Evolutionary conservation across 2,888 invertebrate genomes (phyloP).

Genomic region (Caenorhabditis becei): DNA sequence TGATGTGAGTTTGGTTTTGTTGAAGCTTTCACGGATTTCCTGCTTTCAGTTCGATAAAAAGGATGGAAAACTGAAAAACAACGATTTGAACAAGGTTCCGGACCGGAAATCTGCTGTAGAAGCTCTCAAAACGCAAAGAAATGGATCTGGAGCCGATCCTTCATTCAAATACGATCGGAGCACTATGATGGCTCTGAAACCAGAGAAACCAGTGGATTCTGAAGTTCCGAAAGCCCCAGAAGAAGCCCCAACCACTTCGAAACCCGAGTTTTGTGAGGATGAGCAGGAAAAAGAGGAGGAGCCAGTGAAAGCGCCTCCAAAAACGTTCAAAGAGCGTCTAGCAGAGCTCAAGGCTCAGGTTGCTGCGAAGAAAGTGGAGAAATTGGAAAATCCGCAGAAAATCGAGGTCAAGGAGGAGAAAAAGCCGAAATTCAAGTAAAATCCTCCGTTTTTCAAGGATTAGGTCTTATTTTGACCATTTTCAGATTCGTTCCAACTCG

Average conservation of each 20-base stretch:
- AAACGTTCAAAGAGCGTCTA: constrained; percentile 39
- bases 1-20: constrained; percentile 2
- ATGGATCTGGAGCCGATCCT: not conserved
- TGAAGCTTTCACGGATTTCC: not conserved
- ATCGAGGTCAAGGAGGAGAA: not conserved
- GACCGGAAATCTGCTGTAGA: constrained; percentile 25
- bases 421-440: constrained; percentile 62
- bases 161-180: constrained; percentile 27
- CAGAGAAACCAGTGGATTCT: not conserved
- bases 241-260: constrained; percentile 3
- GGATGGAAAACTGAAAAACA: not conserved
- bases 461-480: too few relatives aligned
- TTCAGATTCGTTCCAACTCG: constrained; percentile 70
- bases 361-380: constrained; percentile 11
- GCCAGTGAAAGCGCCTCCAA: not conserved
- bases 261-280: not conserved
- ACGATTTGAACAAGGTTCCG: constrained; percentile 43
- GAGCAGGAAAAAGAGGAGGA: constrained; percentile 22
- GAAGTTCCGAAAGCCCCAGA: not conserved
- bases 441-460: not conserved
- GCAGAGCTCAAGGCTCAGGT: constrained; percentile 37
- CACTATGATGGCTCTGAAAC: constrained; percentile 19
- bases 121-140: constrained; percentile 12
- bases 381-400: not conserved
- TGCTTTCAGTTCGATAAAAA: constrained; percentile 13